Evolutionary conservation across 2,113 vertebrate genomes (phyloP).

Genomic region (Oncorhynchus clarkii): DNA sequence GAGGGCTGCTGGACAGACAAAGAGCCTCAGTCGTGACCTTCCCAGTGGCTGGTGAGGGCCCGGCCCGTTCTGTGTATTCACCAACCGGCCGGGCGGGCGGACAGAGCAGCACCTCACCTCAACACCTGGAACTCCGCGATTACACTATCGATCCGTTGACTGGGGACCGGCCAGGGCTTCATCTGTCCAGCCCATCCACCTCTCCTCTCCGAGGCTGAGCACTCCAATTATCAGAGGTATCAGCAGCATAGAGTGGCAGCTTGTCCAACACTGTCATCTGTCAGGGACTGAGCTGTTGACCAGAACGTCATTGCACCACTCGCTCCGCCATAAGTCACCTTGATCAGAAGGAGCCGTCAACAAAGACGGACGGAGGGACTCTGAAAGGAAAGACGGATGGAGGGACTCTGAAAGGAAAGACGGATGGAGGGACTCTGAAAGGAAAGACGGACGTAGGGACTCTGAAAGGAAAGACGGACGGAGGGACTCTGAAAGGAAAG

Average conservation of each 20-base stretch:
- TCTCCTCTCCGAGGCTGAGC: slow-evolving; percentile 58
- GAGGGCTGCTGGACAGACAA: slow-evolving; percentile 23
- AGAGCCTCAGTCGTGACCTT: slow-evolving; percentile 39
- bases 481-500: neutral
- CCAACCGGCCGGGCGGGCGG: slow-evolving; percentile 4
- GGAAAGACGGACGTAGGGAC: neutral
- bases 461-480: slow-evolving; percentile 1
- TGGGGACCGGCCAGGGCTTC: slow-evolving; percentile 49
- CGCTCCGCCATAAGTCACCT: slow-evolving; percentile 69
- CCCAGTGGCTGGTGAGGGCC: slow-evolving; percentile 27
- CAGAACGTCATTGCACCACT: slow-evolving; percentile 46
- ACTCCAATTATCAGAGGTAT: slow-evolving; percentile 77
- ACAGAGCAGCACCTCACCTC: slow-evolving; percentile 1
- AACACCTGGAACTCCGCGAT: slow-evolving; percentile 66
- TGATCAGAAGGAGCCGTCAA: slow-evolving; percentile 59
- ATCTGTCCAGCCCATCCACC: slow-evolving; percentile 67
- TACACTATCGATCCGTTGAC: slow-evolving; percentile 72
- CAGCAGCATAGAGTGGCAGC: slow-evolving; percentile 66
- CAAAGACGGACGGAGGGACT: neutral
- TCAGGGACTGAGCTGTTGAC: slow-evolving; percentile 66
- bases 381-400: neutral
- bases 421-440: slow-evolving; percentile 2
- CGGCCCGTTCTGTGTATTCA: slow-evolving; percentile 55
- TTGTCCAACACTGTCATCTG: slow-evolving; percentile 72
- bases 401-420: no score